These are phyloP conservation scores for Drosophila sucinea DNA, from an alignment of 1,140 invertebrate species.

Conservation along the genomic window DNA sequence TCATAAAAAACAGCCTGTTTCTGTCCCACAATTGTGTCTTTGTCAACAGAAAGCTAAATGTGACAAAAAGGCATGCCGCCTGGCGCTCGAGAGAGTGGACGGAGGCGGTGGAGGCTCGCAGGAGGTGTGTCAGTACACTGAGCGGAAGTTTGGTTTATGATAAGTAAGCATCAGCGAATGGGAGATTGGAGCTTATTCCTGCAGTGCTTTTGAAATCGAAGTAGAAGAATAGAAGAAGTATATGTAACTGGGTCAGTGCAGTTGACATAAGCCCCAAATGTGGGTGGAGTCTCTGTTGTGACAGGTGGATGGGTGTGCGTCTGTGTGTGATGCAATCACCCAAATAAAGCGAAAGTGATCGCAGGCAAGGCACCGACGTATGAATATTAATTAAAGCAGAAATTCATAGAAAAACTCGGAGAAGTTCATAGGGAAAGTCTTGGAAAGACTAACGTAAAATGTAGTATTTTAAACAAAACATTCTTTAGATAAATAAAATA, in stretches of 20 bases:
- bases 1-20: constrained; percentile 32
- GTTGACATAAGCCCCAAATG: constrained; percentile 43
- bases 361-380: constrained; percentile 1
- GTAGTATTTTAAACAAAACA: no score
- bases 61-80: constrained; percentile 52
- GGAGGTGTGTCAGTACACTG: constrained; percentile 45
- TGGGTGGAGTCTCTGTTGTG: constrained; percentile 17
- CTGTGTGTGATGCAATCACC: neutral
- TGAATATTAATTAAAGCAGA: no score
- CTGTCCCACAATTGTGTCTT: constrained; percentile 30
- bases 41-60: constrained; percentile 57
- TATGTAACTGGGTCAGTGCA: constrained; percentile 61
- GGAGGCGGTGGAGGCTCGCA: neutral
- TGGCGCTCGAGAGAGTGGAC: constrained; percentile 46
- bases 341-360: constrained; percentile 43
- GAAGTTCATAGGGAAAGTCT: neutral
- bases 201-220: constrained; percentile 50
- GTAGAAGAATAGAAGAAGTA: constrained; percentile 12
- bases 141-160: constrained; percentile 71
- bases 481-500: no score
- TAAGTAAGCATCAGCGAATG: constrained; percentile 22
- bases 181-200: constrained; percentile 36
- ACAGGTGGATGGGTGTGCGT: constrained; percentile 45
- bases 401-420: neutral
- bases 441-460: no score